These are phyloP conservation scores for Orius laevigatus DNA, from an alignment of 1,140 invertebrate species.

Conservation along the genomic window DNA sequence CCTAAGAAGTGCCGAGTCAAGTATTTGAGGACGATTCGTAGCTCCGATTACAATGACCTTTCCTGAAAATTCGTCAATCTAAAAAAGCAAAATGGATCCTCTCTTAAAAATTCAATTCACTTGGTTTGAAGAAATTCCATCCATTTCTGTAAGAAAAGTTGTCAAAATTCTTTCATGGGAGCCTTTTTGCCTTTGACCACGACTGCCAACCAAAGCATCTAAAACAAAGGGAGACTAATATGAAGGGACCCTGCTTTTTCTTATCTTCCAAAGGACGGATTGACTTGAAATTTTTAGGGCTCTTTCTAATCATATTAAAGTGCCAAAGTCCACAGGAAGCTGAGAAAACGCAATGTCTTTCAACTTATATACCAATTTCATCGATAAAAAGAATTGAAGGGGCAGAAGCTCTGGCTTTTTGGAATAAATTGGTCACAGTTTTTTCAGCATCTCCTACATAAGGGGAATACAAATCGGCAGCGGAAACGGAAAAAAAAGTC, in stretches of 20 bases:
- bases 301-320: too few relatives aligned
- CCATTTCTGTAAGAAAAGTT: slow-evolving; percentile 49
- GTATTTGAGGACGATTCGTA: slow-evolving; percentile 60
- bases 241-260: too few relatives aligned
- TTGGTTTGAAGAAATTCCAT: slow-evolving; percentile 36
- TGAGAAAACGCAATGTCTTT: too few relatives aligned
- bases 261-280: too few relatives aligned
- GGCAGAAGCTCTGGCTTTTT: slow-evolving; percentile 42
- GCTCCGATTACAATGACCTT: slow-evolving; percentile 52
- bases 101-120: slow-evolving; percentile 6
- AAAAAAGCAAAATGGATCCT: background rate
- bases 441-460: slow-evolving; percentile 49
- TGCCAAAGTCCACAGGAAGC: too few relatives aligned
- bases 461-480: slow-evolving; percentile 48
- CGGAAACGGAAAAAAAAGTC: slow-evolving; percentile 42
- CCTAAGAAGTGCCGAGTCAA: slow-evolving; percentile 57
- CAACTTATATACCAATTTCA: slow-evolving; percentile 40
- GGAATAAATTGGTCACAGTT: slow-evolving; percentile 42
- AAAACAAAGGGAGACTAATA: slow-evolving; percentile 18
- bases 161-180: slow-evolving; percentile 45
- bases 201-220: slow-evolving; percentile 43
- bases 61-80: background rate
- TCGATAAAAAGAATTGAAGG: slow-evolving; percentile 59
- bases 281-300: too few relatives aligned
- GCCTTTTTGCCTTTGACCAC: slow-evolving; percentile 30